phyloP scores from a whole-genome alignment of 2,888 invertebrate genomes.

The Isoperla grammatica region DNA sequence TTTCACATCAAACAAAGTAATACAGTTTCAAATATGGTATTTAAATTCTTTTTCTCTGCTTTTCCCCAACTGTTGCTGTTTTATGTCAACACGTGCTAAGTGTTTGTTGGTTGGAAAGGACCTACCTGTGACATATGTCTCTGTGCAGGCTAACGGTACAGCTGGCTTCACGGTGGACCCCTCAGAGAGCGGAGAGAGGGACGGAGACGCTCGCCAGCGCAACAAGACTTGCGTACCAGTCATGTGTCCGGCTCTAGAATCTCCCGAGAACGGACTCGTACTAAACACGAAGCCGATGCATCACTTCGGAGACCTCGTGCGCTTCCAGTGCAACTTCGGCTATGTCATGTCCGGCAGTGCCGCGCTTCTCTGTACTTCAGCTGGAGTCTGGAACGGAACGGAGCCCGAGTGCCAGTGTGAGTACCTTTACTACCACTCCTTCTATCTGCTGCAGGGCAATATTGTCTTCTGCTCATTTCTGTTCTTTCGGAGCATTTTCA shows the following conservation, averaged over 20 bases:
- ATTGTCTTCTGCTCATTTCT: too few species aligned
- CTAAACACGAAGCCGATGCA: slow-evolving; percentile 73
- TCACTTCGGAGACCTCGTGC: slow-evolving; percentile 84
- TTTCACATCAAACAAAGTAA: too few species aligned
- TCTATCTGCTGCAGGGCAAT: too few species aligned
- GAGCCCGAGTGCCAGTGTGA: slow-evolving; percentile 91
- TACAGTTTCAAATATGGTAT: too few species aligned
- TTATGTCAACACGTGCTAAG: too few species aligned
- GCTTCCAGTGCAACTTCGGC: slow-evolving; percentile 92
- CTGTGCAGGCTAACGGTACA: slow-evolving; percentile 66
- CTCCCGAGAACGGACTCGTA: slow-evolving; percentile 81
- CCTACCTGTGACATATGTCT: too few species aligned
- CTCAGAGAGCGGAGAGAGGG: slow-evolving; percentile 79
- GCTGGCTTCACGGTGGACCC: slow-evolving; percentile 76
- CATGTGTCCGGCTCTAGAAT: slow-evolving; percentile 71
- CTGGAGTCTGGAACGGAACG: slow-evolving; percentile 91
- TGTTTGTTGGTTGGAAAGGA: too few species aligned
- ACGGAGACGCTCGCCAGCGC: slow-evolving; percentile 81
- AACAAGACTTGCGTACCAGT: slow-evolving; percentile 94
- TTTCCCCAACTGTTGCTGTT: too few species aligned
- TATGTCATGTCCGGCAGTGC: slow-evolving; percentile 87
- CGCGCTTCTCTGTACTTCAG: slow-evolving; percentile 78
- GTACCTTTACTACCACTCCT: too few species aligned
- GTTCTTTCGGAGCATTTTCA: slow-evolving; percentile 1
- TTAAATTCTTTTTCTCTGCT: too few species aligned